Evolutionary conservation across 2,797 vertebrate species (phyloP).

Genomic region (Ceryle rudis): DNA sequence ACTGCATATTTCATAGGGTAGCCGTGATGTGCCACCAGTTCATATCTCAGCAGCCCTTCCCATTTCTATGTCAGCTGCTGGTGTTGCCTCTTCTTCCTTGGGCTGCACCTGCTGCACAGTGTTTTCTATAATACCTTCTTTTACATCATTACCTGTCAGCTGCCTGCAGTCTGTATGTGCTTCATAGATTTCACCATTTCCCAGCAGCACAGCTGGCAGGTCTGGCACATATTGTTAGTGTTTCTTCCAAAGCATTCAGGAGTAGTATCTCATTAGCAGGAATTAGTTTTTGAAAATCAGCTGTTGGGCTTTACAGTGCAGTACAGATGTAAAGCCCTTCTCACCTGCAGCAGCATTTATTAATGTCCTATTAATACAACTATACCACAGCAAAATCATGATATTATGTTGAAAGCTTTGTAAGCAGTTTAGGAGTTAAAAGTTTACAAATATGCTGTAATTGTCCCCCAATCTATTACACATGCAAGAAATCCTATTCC

Average conservation of each 20-base stretch:
- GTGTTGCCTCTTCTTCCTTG: not conserved
- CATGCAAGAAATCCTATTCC: not conserved
- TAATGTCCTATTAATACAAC: not conserved
- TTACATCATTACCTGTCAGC: not conserved
- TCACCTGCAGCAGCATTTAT: not conserved
- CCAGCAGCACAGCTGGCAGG: slow-evolving; percentile 12
- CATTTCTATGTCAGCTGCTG: not conserved
- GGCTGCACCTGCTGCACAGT: not conserved
- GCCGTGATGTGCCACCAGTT: not conserved
- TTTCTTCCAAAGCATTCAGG: not conserved
- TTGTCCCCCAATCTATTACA: not conserved
- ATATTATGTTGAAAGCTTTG: not conserved
- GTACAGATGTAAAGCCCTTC: not conserved
- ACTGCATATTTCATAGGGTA: not conserved
- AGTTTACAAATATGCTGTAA: not conserved
- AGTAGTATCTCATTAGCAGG: slow-evolving; percentile 36
- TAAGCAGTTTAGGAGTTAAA: not conserved
- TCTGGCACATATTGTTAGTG: slow-evolving; percentile 12
- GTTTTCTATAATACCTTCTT: slow-evolving; percentile 13
- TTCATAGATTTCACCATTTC: not conserved
- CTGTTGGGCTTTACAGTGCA: not conserved
- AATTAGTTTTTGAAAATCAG: slow-evolving; percentile 28
- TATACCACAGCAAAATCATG: not conserved
- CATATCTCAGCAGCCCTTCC: not conserved
- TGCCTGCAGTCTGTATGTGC: not conserved